Evolutionary conservation across 2,797 vertebrate genomes (phyloP).

Genomic region (Sebastes diaconus): DNA sequence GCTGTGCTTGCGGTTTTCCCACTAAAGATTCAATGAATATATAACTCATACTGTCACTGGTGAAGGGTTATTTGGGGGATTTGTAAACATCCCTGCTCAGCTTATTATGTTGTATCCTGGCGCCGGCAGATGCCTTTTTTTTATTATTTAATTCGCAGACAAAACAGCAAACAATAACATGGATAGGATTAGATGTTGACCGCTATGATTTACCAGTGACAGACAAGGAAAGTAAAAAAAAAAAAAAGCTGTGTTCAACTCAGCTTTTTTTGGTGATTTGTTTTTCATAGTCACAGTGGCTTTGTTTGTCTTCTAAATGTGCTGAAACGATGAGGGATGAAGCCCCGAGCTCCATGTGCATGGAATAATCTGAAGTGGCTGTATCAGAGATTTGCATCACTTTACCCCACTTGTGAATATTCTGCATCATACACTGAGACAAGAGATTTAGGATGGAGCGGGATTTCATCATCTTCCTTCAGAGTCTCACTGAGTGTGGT

Average conservation of each 20-base stretch:
- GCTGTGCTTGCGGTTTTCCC: conserved; percentile 52
- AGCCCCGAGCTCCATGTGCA: conserved; percentile 32
- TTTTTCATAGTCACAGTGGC: conserved; percentile 26
- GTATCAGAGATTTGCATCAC: conserved; percentile 67
- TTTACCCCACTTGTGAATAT: conserved; percentile 66
- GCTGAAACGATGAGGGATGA: conserved; percentile 57
- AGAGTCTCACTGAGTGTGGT: conserved; percentile 37
- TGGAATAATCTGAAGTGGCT: conserved; percentile 68
- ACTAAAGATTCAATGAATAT: conserved; percentile 75
- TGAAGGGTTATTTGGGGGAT: conserved; percentile 73
- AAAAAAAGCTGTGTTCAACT: conserved; percentile 2
- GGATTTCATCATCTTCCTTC: conserved; percentile 62
- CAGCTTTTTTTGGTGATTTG: conserved; percentile 29
- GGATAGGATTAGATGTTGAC: conserved; percentile 54
- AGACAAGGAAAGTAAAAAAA: conserved; percentile 1
- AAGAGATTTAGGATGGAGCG: conserved; percentile 56
- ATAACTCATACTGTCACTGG: conserved; percentile 61
- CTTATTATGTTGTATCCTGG: conserved; percentile 69
- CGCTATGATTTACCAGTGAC: conserved; percentile 42
- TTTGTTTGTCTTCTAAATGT: conserved; percentile 62
- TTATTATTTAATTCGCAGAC: conserved; percentile 58
- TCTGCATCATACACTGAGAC: conserved; percentile 54
- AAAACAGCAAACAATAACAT: conserved; percentile 49
- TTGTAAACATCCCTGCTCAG: conserved; percentile 74
- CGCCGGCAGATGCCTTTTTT: conserved; percentile 52